A percentile compares a stretch with the other conserved stretches of the same genome.
phyloP scores from a whole-genome alignment of 2,888 invertebrate species.

The Cephus pulcher region DNA sequence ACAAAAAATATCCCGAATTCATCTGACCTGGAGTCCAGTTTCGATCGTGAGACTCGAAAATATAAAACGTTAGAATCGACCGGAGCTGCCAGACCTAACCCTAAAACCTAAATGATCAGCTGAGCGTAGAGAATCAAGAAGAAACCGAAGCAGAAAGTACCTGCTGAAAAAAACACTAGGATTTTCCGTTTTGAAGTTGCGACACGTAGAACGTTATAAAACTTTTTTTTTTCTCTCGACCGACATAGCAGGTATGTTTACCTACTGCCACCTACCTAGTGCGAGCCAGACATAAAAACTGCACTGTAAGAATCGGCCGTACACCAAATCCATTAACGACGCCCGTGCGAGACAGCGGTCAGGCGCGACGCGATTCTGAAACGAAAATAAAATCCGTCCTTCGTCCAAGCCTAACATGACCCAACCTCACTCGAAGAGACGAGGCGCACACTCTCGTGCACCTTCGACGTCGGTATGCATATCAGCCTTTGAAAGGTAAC shows the following conservation, averaged over 20 bases:
- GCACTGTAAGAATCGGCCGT: background rate
- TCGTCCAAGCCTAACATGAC: background rate
- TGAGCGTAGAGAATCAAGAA: background rate
- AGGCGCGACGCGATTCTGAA: background rate
- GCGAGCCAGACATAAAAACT: background rate
- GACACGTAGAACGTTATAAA: background rate
- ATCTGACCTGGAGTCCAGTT: background rate
- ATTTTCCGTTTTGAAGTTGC: background rate
- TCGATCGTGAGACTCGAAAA: background rate
- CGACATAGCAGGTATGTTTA: background rate
- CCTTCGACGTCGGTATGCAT: background rate
- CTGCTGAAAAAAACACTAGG: background rate
- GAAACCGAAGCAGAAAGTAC: background rate
- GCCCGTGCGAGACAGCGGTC: background rate
- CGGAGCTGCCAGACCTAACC: background rate
- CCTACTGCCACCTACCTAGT: background rate
- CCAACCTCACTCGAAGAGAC: background rate
- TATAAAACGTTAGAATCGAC: background rate
- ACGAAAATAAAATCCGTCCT: background rate
- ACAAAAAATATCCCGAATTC: background rate
- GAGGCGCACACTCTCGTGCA: background rate
- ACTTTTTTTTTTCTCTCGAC: background rate
- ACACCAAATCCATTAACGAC: background rate
- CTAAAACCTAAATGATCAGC: background rate
- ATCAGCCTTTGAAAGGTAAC: conserved; percentile 5